phyloP scores from a whole-genome alignment of 2,797 vertebrate species.

The Cynopterus sphinx region DNA sequence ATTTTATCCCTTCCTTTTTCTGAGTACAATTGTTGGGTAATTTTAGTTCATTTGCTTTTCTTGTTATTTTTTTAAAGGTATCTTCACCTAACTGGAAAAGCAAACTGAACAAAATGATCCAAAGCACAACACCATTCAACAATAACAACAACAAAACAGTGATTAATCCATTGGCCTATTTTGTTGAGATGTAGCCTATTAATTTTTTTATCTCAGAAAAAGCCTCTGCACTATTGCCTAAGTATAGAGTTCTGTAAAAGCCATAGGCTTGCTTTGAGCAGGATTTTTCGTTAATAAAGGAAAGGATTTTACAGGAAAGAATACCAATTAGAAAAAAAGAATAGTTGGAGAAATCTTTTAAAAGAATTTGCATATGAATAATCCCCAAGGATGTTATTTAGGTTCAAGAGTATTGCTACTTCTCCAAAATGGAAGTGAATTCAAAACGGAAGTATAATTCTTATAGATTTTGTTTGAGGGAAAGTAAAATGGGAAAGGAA shows the following conservation, averaged over 20 bases:
- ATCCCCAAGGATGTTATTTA: constrained; percentile 41
- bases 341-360: constrained; percentile 29
- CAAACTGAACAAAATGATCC: not conserved
- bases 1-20: not conserved
- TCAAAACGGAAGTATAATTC: constrained; percentile 43
- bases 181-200: constrained; percentile 5
- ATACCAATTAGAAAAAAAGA: constrained; percentile 45
- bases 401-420: not conserved
- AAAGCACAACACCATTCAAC: not conserved
- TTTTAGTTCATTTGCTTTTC: constrained; percentile 32
- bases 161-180: not conserved
- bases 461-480: constrained; percentile 32
- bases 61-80: constrained; percentile 12
- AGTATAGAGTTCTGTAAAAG: constrained; percentile 34
- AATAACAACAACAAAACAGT: not conserved
- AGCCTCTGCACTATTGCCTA: not conserved
- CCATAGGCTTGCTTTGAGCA: not conserved
- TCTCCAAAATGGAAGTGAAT: constrained; percentile 27
- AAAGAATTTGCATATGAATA: constrained; percentile 65
- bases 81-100: not conserved
- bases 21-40: not conserved
- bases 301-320: constrained; percentile 40
- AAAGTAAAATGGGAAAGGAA: constrained; percentile 33
- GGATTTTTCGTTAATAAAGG: constrained; percentile 32
- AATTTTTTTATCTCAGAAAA: constrained; percentile 2